phyloP scores from a whole-genome alignment of 2,797 vertebrate species.

The Streptopelia turtur region DNA sequence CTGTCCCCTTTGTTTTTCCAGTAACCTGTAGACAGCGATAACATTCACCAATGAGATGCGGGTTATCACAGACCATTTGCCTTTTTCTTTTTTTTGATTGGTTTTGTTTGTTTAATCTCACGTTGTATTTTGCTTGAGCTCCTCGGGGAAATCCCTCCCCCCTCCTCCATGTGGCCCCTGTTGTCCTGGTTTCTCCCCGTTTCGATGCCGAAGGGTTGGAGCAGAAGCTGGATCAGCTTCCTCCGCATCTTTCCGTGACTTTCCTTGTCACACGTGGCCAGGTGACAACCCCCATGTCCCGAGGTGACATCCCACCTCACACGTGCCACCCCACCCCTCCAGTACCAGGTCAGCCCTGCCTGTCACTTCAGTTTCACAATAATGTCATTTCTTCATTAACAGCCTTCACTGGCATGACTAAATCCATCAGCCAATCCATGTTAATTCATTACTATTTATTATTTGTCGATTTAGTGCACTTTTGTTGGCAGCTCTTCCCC shows the following conservation, averaged over 20 bases:
- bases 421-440: neutral
- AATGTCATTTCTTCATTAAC: rapidly evolving
- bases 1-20: constrained; percentile 41
- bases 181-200: neutral
- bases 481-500: neutral
- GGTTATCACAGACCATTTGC: neutral
- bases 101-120: neutral
- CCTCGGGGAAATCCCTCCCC: neutral
- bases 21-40: neutral
- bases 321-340: neutral
- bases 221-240: neutral
- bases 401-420: no score
- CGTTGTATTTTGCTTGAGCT: neutral
- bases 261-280: neutral
- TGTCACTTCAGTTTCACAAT: no score
- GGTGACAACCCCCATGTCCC: rapidly evolving
- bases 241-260: neutral
- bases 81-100: neutral
- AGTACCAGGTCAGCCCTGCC: neutral
- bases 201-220: neutral
- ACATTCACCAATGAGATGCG: neutral
- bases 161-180: neutral
- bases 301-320: neutral
- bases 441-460: neutral
- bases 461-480: no score